Conservation (phyloP, 2,888 invertebrate species). For the Arctia plantaginis region DNA sequence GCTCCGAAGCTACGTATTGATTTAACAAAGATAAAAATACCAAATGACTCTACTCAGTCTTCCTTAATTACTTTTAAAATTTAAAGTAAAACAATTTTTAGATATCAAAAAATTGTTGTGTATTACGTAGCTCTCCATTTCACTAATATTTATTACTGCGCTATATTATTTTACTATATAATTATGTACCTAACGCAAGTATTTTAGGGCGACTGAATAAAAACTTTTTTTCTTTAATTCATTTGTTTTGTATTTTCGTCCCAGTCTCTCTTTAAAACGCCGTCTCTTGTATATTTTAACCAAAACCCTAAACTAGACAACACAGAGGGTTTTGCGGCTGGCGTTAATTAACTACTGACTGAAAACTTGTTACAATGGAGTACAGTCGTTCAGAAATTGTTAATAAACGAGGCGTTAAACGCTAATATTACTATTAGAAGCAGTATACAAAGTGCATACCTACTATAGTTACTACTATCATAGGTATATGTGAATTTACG, state of each 20-base stretch:
- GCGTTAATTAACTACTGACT: slow-evolving; percentile 80
- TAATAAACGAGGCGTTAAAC: slow-evolving; percentile 60
- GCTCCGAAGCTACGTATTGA: too few species aligned
- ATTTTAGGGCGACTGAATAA: neutral
- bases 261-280: slow-evolving; percentile 23
- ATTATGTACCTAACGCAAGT: neutral
- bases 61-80: too few species aligned
- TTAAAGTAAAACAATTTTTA: too few species aligned
- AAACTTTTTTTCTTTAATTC: neutral
- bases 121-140: too few species aligned
- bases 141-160: neutral
- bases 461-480: neutral
- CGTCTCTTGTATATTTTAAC: slow-evolving; percentile 32
- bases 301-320: slow-evolving; percentile 60
- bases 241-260: neutral
- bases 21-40: too few species aligned
- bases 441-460: neutral
- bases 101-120: too few species aligned
- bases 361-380: slow-evolving; percentile 76
- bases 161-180: neutral
- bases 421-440: slow-evolving; percentile 44
- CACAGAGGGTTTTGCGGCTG: slow-evolving; percentile 71
- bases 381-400: slow-evolving; percentile 72
- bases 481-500: neutral
- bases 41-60: too few species aligned